These are phyloP conservation scores for Philereme vetulata DNA, from an alignment of 2,888 invertebrate genomes.

Conservation along the genomic window DNA sequence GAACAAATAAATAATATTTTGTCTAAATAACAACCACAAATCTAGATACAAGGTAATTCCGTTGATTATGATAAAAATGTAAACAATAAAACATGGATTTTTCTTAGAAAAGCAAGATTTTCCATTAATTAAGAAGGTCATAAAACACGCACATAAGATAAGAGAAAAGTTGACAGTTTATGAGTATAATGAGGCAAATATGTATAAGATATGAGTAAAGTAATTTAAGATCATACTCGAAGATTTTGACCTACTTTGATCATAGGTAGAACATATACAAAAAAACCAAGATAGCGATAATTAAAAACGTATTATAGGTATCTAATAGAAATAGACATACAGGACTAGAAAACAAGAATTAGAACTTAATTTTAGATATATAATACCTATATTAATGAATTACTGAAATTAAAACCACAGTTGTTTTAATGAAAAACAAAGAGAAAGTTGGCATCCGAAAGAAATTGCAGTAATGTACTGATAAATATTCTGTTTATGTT, in stretches of 20 bases:
- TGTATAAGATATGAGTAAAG: conserved; percentile 11
- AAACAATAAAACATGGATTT: neutral
- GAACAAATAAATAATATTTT: too few species aligned
- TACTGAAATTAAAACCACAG: neutral
- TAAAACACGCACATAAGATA: conserved; percentile 8
- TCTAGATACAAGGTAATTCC: neutral
- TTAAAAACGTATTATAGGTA: too few species aligned
- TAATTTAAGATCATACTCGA: conserved; percentile 9
- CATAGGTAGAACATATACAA: too few species aligned
- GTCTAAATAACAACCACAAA: too few species aligned
- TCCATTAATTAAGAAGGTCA: conserved; percentile 2
- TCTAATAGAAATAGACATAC: too few species aligned
- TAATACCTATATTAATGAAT: too few species aligned
- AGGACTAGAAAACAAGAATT: too few species aligned
- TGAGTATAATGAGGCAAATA: conserved; percentile 2
- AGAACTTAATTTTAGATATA: too few species aligned
- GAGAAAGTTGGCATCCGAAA: neutral
- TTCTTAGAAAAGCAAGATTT: neutral
- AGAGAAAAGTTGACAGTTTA: conserved; percentile 12
- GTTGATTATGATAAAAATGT: neutral
- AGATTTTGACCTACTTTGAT: conserved; percentile 8
- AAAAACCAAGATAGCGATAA: too few species aligned
- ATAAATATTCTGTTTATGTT: conserved; percentile 22
- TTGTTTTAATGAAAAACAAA: neutral
- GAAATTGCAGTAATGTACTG: conserved; percentile 12